These are phyloP conservation scores for Mya arenaria DNA, from an alignment of 1,140 invertebrate genomes.

Conservation along the genomic window DNA sequence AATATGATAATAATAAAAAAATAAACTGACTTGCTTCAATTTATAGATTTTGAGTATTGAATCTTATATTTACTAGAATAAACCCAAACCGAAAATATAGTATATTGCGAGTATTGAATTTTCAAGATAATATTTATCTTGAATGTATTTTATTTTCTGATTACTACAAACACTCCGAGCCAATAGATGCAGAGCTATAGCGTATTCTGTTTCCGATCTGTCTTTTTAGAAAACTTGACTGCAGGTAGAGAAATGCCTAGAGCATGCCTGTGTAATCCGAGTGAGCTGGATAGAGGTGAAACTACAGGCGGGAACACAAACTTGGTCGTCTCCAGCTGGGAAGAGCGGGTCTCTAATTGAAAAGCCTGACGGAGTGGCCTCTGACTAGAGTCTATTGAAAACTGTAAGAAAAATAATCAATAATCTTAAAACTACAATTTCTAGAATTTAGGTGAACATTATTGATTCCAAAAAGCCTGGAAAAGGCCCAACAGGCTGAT, in stretches of 20 bases:
- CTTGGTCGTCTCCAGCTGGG: constrained; percentile 17
- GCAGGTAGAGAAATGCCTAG: background rate
- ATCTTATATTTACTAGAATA: too few relatives aligned
- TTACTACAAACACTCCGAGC: too few relatives aligned
- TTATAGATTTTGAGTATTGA: too few relatives aligned
- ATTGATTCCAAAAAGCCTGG: background rate
- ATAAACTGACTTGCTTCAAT: too few relatives aligned
- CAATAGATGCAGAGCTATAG: too few relatives aligned
- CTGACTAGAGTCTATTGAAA: constrained; percentile 28
- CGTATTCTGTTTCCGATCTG: background rate
- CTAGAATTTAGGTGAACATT: background rate
- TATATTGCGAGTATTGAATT: too few relatives aligned
- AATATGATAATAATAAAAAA: too few relatives aligned
- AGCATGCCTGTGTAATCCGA: background rate
- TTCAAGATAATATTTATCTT: too few relatives aligned
- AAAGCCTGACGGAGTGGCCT: constrained; percentile 14
- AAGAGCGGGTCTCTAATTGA: too few relatives aligned
- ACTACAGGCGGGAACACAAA: constrained; percentile 16
- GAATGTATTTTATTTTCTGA: too few relatives aligned
- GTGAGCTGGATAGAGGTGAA: background rate
- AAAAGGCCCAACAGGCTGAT: background rate
- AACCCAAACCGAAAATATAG: too few relatives aligned
- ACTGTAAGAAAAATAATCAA: constrained; percentile 13
- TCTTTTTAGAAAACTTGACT: background rate
- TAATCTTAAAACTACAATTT: background rate